A percentile compares a stretch with the other conserved stretches of the same genome.
phyloP scores from a whole-genome alignment of 2,113 vertebrate species.

The Sardina pilchardus region DNA sequence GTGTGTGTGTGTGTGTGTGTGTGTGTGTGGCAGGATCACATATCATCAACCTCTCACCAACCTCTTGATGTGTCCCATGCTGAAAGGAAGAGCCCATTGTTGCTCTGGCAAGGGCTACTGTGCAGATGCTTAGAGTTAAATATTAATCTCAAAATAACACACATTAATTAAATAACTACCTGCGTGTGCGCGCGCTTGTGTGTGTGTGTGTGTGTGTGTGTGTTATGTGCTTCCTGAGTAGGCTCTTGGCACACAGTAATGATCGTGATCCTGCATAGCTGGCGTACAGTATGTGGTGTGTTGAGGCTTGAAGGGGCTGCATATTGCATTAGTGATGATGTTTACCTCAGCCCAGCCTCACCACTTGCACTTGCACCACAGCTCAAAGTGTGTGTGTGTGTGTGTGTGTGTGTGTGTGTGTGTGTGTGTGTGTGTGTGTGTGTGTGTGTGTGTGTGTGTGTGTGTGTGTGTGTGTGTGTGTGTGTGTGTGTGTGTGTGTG shows the following conservation, averaged over 20 bases:
- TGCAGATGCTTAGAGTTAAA: conserved; percentile 74
- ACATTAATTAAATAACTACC: conserved; percentile 69
- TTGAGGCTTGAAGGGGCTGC: conserved; percentile 63
- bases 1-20: conserved; percentile 24
- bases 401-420: background rate
- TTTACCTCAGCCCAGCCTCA: conserved; percentile 59
- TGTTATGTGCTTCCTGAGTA: conserved; percentile 52
- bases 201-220: conserved; percentile 14
- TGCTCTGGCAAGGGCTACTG: conserved; percentile 48
- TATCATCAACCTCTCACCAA: conserved; percentile 70
- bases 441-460: background rate
- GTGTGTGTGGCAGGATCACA: conserved; percentile 55
- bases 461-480: background rate
- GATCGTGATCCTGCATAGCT: conserved; percentile 67
- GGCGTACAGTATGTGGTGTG: conserved; percentile 60
- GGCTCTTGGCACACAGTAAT: conserved; percentile 51
- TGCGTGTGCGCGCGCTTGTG: conserved; percentile 42
- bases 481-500: background rate
- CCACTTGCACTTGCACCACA: conserved; percentile 59
- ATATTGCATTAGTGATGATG: conserved; percentile 76
- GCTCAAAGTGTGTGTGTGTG: conserved; percentile 10
- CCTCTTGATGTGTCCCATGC: conserved; percentile 45
- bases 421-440: background rate
- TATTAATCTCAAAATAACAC: conserved; percentile 74
- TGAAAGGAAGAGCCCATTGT: conserved; percentile 49